Conservation (phyloP, 37 sponge, comb jelly and placozoan species). For the Ianthella basta region DNA sequence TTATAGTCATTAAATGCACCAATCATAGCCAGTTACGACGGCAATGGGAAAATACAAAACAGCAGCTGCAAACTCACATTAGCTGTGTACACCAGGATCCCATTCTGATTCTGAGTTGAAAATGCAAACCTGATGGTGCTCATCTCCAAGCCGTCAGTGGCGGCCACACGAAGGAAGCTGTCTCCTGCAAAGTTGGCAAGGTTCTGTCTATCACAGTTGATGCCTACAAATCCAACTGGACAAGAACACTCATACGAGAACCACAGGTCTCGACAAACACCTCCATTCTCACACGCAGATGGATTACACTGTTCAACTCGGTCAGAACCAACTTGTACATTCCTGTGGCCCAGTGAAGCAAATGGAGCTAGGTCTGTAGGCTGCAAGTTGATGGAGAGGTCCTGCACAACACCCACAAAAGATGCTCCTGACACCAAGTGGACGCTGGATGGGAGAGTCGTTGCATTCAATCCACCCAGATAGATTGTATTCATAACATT, state of each 20-base stretch:
- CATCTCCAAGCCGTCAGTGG: background rate
- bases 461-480: background rate
- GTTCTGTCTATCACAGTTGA: constrained; percentile 11
- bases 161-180: background rate
- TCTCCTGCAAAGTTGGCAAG: constrained; percentile 14
- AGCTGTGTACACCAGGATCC: constrained; percentile 21
- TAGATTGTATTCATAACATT: background rate
- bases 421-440: background rate
- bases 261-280: constrained; percentile 50
- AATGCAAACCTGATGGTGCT: background rate
- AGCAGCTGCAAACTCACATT: constrained; percentile 10
- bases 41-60: background rate
- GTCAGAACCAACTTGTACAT: constrained; percentile 13
- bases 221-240: constrained; percentile 34
- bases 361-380: background rate
- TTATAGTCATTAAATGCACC: background rate
- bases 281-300: constrained; percentile 68
- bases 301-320: background rate
- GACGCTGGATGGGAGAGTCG: background rate
- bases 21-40: background rate
- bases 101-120: constrained; percentile 16
- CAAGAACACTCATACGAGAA: constrained; percentile 28
- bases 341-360: background rate
- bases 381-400: background rate
- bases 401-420: constrained; percentile 2